Evolutionary conservation across 2,797 vertebrate species (phyloP).

Genomic region (Gila robusta): DNA sequence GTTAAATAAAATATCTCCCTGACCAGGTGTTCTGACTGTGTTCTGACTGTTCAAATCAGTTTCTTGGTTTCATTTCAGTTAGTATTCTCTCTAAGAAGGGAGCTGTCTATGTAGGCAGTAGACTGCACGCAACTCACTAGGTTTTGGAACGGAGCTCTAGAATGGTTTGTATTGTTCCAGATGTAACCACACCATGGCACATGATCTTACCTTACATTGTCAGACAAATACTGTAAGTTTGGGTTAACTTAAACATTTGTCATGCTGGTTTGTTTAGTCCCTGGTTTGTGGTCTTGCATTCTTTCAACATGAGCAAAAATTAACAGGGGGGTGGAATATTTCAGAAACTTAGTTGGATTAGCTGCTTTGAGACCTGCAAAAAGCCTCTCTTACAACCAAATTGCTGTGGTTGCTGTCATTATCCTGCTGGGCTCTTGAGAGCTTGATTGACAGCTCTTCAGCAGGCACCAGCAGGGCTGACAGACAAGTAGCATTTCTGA

Average conservation of each 20-base stretch:
- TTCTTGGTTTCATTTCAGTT: background rate
- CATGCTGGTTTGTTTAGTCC: constrained; percentile 45
- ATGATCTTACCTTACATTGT: constrained; percentile 5
- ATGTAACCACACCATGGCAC: background rate
- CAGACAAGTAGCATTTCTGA: constrained; percentile 84
- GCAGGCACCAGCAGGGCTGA: constrained; percentile 71
- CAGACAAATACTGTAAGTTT: constrained; percentile 4
- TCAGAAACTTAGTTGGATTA: constrained; percentile 52
- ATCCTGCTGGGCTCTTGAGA: constrained; percentile 71
- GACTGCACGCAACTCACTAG: background rate
- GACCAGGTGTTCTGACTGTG: no score
- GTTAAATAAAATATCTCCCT: no score
- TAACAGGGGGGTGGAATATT: background rate
- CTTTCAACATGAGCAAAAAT: constrained; percentile 48
- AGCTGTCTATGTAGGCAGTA: background rate
- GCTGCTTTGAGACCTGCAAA: constrained; percentile 47
- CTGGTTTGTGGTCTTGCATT: constrained; percentile 41
- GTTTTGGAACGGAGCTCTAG: background rate
- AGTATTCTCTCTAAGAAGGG: background rate
- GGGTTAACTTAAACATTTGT: constrained; percentile 13
- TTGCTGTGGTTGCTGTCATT: constrained; percentile 65
- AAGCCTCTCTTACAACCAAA: constrained; percentile 60
- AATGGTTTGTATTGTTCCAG: constrained; percentile 12
- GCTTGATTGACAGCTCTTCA: constrained; percentile 80
- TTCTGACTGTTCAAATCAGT: background rate